phyloP scores from a whole-genome alignment of 2,797 vertebrate genomes.

The Chromobotia macracanthus region DNA sequence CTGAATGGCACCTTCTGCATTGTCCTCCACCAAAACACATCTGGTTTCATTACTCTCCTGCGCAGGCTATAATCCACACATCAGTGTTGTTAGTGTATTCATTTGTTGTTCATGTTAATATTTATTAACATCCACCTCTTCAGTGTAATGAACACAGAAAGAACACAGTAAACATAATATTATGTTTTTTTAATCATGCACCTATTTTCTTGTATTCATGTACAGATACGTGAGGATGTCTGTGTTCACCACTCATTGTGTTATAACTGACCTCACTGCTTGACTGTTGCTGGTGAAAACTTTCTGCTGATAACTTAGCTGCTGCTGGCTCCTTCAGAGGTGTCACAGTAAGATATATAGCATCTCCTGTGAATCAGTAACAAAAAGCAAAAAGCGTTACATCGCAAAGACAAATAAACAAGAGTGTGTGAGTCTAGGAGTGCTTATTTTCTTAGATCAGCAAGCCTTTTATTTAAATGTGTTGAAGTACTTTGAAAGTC shows the following conservation, averaged over 20 bases:
- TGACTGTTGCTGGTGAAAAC: neutral
- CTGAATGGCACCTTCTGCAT: neutral
- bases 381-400: neutral
- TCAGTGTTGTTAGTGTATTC: too few relatives aligned
- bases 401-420: neutral
- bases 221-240: too few relatives aligned
- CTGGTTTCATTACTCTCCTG: neutral
- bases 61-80: neutral
- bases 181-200: too few relatives aligned
- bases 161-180: too few relatives aligned
- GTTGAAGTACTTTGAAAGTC: neutral
- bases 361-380: neutral
- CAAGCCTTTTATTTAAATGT: neutral
- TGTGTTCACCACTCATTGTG: too few relatives aligned
- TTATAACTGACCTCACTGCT: constrained; percentile 1
- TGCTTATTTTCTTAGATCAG: neutral
- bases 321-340: neutral
- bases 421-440: neutral
- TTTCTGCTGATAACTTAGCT: neutral
- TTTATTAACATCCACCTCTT: too few relatives aligned
- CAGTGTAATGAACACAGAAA: too few relatives aligned
- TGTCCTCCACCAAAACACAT: neutral
- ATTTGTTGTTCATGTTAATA: too few relatives aligned
- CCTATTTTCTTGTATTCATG: too few relatives aligned
- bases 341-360: neutral